A percentile compares a stretch with the other conserved stretches of the same genome.
Conservation (phyloP, 2,113 vertebrate genomes). For the Caranx melampygus region DNA sequence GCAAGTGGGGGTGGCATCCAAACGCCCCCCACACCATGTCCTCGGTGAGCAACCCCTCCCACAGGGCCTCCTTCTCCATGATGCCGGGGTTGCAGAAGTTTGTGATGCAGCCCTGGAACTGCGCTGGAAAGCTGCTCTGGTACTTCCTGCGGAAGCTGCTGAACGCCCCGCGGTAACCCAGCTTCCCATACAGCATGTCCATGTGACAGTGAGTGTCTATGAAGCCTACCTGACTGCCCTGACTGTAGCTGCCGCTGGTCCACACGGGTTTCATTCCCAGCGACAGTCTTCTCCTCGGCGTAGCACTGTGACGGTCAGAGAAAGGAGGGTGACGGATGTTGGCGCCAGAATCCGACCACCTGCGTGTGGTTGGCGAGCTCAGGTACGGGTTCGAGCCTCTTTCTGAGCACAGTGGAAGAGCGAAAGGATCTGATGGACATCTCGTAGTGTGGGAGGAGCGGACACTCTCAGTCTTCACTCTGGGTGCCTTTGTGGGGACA, state of each 20-base stretch:
- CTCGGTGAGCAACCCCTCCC: constrained; percentile 88
- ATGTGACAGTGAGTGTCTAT: constrained; percentile 92
- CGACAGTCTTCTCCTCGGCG: constrained; percentile 62
- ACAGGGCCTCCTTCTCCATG: constrained; percentile 81
- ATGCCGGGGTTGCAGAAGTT: constrained; percentile 90
- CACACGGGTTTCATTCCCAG: constrained; percentile 57
- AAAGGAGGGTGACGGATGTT: neutral
- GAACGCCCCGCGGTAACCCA: constrained; percentile 86
- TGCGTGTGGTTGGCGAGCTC: constrained; percentile 7
- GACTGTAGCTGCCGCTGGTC: constrained; percentile 25
- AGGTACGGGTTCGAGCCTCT: neutral
- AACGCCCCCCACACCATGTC: constrained; percentile 93
- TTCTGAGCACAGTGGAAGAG: constrained; percentile 25
- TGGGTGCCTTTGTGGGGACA: neutral
- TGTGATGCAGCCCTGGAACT: constrained; percentile 89
- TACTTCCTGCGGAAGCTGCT: constrained; percentile 80
- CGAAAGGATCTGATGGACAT: constrained; percentile 42
- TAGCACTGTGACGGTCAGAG: neutral
- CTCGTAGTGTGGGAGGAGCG: neutral
- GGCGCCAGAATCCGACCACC: constrained; percentile 52
- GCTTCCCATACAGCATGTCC: constrained; percentile 90
- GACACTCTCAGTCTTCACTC: neutral
- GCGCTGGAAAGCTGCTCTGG: constrained; percentile 82
- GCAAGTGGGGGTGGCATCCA: constrained; percentile 93
- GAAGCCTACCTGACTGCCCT: constrained; percentile 76